phyloP scores from a whole-genome alignment of 2,888 invertebrate genomes.

The Yponomeuta cagnagella region DNA sequence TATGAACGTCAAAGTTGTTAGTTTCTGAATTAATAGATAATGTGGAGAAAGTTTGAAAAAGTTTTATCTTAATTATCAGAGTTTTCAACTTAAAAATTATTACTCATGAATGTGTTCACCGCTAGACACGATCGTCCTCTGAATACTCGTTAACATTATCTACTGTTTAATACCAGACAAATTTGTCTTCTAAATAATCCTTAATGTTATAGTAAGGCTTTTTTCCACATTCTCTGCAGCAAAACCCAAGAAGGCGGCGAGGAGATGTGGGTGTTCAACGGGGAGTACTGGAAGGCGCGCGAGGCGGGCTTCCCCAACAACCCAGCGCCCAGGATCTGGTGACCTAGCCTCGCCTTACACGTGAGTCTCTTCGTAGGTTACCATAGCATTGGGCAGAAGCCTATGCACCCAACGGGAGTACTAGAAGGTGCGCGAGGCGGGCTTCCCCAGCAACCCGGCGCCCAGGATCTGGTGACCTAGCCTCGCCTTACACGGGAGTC shows the following conservation, averaged over 20 bases:
- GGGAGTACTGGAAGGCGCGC: conserved; percentile 85
- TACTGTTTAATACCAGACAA: no score
- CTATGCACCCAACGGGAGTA: conserved; percentile 72
- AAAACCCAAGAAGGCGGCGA: conserved; percentile 66
- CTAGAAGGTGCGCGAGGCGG: conserved; percentile 83
- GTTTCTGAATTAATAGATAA: no score
- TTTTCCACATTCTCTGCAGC: conserved; percentile 31
- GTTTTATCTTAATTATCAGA: no score
- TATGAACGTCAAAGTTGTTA: no score
- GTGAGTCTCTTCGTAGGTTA: conserved; percentile 25
- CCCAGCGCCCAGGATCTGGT: conserved; percentile 78
- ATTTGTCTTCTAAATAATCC: no score
- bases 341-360: conserved; percentile 50
- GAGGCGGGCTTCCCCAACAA: conserved; percentile 78
- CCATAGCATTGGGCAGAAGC: no score
- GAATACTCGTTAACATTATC: no score
- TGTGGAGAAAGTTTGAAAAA: no score
- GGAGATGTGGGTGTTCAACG: conserved; percentile 82
- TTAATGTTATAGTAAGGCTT: no score
- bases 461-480: conserved; percentile 79
- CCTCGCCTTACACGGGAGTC: conserved; percentile 33
- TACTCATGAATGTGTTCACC: no score
- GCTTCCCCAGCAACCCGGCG: conserved; percentile 73
- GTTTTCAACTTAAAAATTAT: no score
- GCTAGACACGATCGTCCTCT: no score